Evolutionary conservation across 2,113 vertebrate species (phyloP), one percentile per base, ranked within the genome.

Genomic region (Irena cyanogastra): DNA sequence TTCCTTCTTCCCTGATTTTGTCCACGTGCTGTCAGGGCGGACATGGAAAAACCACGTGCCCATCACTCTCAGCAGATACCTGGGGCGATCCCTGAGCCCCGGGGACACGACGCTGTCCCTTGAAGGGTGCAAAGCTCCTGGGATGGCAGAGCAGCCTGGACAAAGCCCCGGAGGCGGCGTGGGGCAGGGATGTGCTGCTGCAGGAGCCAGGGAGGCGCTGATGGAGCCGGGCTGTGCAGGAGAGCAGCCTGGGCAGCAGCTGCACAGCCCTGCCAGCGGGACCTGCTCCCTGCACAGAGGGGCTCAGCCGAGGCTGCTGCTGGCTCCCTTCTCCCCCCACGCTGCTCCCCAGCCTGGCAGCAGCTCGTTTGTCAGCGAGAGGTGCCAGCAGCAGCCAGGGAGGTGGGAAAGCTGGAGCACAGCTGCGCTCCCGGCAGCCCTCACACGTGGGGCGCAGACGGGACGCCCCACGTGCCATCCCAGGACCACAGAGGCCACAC

Each of bases 1-100:
- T 69, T 75, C 63, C 61, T 41, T 87, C 53, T 86, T 54, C 81
- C 53, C 12, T 82, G 82, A 90, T 95, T 82, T 87, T 50, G 83
- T 70, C 91, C 87, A 82, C 49, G 90, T 42, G 60, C 45, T 2
- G 1, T 24, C 66, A 18, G 64, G 31, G 65, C 11, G 20, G 85
- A 37, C 26, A 4, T 6, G 39, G 56, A 83, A 83, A 68, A 77
- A 89, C 16, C 47, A 87, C 88, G 83, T 93, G 90, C 68, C 39
- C 1, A 0, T 44, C 57, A 13, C 35, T 14, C 60, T 64, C 56
- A 70, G 71, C 56, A 68, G 42, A 52, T 22, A 33, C 24, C 42
- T 11, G 56, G 52, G 30, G 20, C 44, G n/a, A 11, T 11, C 68
- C 47, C 45, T 3, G 10, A 65, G 44, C 28, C 28, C 16, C 13